Evolutionary conservation across 2,113 vertebrate species (phyloP).

Genomic region (Platysteira castanea): DNA sequence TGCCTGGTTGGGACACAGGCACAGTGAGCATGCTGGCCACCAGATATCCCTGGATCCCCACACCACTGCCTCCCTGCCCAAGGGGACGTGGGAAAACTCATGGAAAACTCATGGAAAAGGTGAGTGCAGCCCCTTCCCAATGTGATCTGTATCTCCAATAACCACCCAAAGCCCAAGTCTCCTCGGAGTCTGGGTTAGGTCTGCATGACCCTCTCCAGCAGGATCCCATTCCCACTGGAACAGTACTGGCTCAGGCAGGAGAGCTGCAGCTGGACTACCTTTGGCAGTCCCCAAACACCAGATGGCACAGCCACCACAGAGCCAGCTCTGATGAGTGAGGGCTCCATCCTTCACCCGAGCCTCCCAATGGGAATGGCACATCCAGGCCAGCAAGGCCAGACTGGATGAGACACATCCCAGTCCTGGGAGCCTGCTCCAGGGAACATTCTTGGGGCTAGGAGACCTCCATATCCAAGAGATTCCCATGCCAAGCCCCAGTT

Average conservation of each 20-base stretch:
- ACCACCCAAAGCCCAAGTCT: background rate
- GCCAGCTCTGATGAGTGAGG: background rate
- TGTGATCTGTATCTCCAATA: background rate
- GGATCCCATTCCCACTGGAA: conserved; percentile 26
- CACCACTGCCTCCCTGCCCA: background rate
- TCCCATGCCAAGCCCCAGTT: background rate
- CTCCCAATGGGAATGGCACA: background rate
- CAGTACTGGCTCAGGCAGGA: conserved; percentile 18
- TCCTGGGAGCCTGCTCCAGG: background rate
- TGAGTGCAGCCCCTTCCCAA: background rate
- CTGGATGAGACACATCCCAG: background rate
- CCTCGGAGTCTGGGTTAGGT: background rate
- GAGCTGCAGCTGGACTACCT: conserved; percentile 27
- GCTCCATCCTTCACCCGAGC: background rate
- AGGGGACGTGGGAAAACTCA: background rate
- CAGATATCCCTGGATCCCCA: background rate
- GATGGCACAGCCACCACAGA: background rate
- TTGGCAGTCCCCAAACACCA: conserved; percentile 17
- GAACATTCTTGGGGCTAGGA: background rate
- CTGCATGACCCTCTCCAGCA: background rate
- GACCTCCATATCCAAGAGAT: background rate
- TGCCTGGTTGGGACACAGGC: background rate
- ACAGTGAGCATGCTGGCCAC: background rate
- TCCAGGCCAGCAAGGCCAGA: background rate
- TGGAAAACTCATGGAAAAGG: background rate